Base-by-base conservation (phyloP, 2,888 invertebrate species). In the Drosophila nigricruria region DNA sequence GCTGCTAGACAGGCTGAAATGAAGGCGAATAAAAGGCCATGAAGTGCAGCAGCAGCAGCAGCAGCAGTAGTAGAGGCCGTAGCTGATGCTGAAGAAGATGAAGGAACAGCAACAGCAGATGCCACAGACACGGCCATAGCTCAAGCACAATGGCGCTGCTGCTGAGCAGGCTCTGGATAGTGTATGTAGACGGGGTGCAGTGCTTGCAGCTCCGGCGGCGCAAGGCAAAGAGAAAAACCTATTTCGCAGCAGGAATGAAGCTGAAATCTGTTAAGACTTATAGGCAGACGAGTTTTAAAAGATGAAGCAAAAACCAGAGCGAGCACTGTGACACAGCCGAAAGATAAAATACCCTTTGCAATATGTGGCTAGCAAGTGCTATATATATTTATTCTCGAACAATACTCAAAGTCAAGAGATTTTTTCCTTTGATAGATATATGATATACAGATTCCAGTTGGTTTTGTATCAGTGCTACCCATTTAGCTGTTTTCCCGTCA, bases 1-100 rank as follows among this genome's bases (percentile, higher is more conserved):
- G 79, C 77, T 66, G 80, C 68, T 67, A 83, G 88, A 88, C 82
- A 77, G 73, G 58, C 70, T 69, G 58, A 83, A 88, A 81, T 73
- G 83, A 85, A 79, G 79, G 75, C 81, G 60, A 58, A 75, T 75
- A 57, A 81, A 76, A 82, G 66, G 68, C 69, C 70, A 73, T 69
- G 62, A 65, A 79, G 80, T 70, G 71, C 66, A 76, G 50, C 32
- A 38, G 38, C 34, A 23, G 50, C 34, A 25, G 58, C 12, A 14
- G n/a, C 3, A 20, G 60, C 38, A 23, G 65, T 16, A 30, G 34
- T 14, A 10, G 20, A 43, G 43, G 43, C 43, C 43, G 14, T 43
- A 20, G 34, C 43, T 49, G 49, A 30, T 23, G 56, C 50, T 30
- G 71, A 14, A 18, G 27, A 14, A 27, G 56, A 32, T 49, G 23